Evolutionary conservation across 1,140 invertebrate genomes (phyloP), one percentile per base, ranked within the genome.

Genomic region (Akabosia matsudoensis): DNA sequence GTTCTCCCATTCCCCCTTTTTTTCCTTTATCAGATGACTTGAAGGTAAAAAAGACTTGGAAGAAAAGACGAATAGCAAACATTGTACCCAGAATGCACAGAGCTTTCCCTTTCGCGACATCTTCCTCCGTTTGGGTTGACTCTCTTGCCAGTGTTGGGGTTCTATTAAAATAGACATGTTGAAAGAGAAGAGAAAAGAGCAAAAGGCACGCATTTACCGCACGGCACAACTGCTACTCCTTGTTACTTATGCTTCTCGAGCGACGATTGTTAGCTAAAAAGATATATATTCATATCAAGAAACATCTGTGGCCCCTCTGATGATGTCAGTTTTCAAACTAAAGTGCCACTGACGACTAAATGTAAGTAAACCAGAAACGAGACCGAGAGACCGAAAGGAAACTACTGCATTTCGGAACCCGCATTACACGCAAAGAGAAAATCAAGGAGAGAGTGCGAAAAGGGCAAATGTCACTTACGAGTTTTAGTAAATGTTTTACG

Each of bases 381-480:
- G 22, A 56, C 54, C 54, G 24, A 56, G 54, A 56, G 22, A 56
- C 54, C 54, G 24, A 56, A 56, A 4, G 54, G 13, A 56, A 56
- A 56, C 54, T 56, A 56, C 14, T 22, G 24, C 54, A 16, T 22
- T 24, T 22, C 14, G 13, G 7, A 45, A 45, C 7, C 37, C 7
- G 7, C 37, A 45, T n/a, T n/a, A n/a, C n/a, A n/a, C n/a, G n/a
- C n/a, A n/a, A n/a, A n/a, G n/a, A n/a, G 37, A 45, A 45, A 45
- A 45, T 45, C 37, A 45, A n/a, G 37, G 18, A 45, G 18, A 45
- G 37, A 45, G 37, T n/a, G 10, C 54, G 10, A 56, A 56, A 56
- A 56, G 54, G 54, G 54, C 54, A 56, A 56, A 56, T 56, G 54
- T 22, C 54, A 56, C 54, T n/a, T 22, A 56, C n/a, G 54, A 56